A percentile compares a stretch with the other conserved stretches of the same genome.
phyloP scores from a whole-genome alignment of 2,113 vertebrate species.

The Brachypodius melanocephalos region DNA sequence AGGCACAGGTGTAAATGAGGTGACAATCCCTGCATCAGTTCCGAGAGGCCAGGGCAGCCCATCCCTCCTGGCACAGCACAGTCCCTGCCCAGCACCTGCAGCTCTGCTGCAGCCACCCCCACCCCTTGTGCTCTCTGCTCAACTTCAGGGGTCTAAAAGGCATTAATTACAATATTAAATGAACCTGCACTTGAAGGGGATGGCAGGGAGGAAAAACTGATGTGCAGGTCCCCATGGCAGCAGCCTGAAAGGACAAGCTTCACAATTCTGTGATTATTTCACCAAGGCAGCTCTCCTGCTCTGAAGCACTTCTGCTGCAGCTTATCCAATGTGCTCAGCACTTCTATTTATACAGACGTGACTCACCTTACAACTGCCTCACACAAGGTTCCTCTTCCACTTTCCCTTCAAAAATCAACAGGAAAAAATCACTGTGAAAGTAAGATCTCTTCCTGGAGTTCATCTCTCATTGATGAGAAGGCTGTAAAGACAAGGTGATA shows the following conservation, averaged over 20 bases:
- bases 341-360: neutral
- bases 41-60: neutral
- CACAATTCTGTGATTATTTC: neutral
- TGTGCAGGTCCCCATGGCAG: neutral
- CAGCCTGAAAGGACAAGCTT: neutral
- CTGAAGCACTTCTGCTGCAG: neutral
- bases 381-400: neutral
- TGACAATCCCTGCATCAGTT: neutral
- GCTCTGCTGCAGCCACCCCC: neutral
- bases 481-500: neutral
- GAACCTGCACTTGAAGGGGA: neutral
- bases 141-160: neutral
- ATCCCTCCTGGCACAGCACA: neutral
- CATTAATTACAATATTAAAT: neutral
- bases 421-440: neutral
- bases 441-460: neutral
- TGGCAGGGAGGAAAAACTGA: fast-evolving
- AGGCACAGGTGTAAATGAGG: neutral
- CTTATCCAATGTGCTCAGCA: neutral
- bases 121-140: neutral
- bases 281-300: neutral
- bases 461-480: fast-evolving
- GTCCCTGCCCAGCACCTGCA: neutral
- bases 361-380: neutral
- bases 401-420: neutral